phyloP scores from a whole-genome alignment of 2,888 invertebrate species.

The Vesta saturnalis region DNA sequence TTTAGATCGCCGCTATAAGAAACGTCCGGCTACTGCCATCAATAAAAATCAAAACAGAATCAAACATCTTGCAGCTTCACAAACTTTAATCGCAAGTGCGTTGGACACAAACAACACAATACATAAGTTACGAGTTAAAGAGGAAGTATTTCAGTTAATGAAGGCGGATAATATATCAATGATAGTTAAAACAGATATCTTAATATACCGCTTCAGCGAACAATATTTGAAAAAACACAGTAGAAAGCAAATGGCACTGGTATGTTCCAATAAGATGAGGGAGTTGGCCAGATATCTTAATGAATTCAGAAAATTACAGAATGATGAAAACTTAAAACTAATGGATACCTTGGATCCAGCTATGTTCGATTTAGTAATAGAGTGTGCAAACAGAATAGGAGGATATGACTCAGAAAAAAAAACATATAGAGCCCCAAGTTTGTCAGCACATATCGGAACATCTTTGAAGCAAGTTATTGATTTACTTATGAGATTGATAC shows the following conservation, averaged over 20 bases:
- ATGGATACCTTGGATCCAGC: slow-evolving; percentile 10
- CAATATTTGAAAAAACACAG: slow-evolving; percentile 24
- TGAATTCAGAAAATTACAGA: background rate
- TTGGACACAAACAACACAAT: slow-evolving; percentile 2
- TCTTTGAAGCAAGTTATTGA: slow-evolving; percentile 17
- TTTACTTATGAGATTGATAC: slow-evolving; percentile 1
- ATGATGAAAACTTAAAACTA: background rate
- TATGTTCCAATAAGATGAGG: slow-evolving; percentile 22
- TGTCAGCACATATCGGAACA: slow-evolving; percentile 25
- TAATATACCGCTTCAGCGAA: slow-evolving; percentile 20
- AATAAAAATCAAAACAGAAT: background rate
- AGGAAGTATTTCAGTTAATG: slow-evolving; percentile 21
- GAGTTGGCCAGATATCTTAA: slow-evolving; percentile 7
- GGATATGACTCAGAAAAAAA: slow-evolving; percentile 19
- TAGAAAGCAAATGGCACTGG: background rate
- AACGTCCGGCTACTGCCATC: background rate
- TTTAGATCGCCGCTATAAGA: background rate
- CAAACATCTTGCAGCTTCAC: background rate
- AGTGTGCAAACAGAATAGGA: slow-evolving; percentile 9
- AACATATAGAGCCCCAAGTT: slow-evolving; percentile 18
- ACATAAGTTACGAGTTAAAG: slow-evolving; percentile 13
- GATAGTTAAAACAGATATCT: slow-evolving; percentile 15
- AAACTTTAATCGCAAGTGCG: slow-evolving; percentile 7
- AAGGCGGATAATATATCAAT: slow-evolving; percentile 6
- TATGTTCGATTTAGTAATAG: slow-evolving; percentile 8